Conservation (phyloP, 37 sponge, comb jelly and placozoan species). For the Aplysina aerophoba region DNA sequence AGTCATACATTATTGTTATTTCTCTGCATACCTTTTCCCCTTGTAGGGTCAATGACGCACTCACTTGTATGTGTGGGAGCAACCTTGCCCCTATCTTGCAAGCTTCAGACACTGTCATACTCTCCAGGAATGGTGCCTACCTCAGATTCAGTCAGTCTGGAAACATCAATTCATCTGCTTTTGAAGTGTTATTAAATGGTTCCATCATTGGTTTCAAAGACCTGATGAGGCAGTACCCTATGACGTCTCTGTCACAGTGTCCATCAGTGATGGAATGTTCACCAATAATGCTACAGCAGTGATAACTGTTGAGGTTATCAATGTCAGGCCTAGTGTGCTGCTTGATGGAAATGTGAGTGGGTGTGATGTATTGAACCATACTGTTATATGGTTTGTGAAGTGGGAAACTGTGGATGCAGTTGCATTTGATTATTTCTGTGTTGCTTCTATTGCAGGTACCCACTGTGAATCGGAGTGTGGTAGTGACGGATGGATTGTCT, state of each 20-base stretch:
- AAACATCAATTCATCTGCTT: background rate
- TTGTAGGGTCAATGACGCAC: no score
- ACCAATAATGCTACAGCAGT: constrained; percentile 3
- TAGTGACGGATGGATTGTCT: no score
- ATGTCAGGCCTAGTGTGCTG: constrained; percentile 36
- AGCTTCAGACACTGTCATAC: background rate
- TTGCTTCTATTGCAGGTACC: no score
- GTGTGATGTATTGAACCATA: background rate
- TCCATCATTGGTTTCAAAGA: constrained; percentile 21
- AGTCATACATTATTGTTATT: no score
- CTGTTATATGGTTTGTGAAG: no score
- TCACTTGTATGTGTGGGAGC: no score
- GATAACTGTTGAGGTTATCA: constrained; percentile 22
- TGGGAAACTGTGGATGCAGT: no score
- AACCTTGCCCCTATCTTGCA: no score
- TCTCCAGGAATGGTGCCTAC: background rate
- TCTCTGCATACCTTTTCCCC: no score
- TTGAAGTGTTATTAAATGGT: constrained; percentile 40
- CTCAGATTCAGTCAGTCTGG: background rate
- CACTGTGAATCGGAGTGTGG: no score
- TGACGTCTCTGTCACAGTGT: constrained; percentile 21
- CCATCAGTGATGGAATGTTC: constrained; percentile 52
- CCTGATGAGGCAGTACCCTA: constrained; percentile 14
- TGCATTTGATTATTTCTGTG: no score
- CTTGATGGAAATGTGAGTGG: constrained; percentile 21